phyloP scores from a whole-genome alignment of 1,140 invertebrate genomes.

The Drosophila tristis region DNA sequence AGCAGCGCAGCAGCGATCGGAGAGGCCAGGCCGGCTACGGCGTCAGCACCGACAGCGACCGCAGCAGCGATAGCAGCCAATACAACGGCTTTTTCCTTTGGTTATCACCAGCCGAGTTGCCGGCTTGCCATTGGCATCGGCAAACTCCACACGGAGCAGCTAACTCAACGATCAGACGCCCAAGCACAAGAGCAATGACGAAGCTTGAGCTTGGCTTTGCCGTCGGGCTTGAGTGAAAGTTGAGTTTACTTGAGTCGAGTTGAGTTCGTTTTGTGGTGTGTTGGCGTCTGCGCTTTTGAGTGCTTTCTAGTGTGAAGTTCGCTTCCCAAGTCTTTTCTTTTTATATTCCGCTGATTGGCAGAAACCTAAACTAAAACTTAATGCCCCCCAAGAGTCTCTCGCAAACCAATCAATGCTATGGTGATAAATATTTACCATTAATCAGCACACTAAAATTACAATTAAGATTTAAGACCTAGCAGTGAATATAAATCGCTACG shows the following conservation, averaged over 20 bases:
- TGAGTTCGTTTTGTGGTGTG: constrained; percentile 31
- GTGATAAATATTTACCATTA: too few relatives aligned
- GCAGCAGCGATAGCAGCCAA: constrained; percentile 15
- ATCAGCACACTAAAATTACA: too few relatives aligned
- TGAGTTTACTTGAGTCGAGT: constrained; percentile 33
- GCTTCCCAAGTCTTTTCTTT: constrained; percentile 66
- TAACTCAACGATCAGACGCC: constrained; percentile 50
- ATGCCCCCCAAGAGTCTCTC: not conserved
- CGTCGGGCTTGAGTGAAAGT: constrained; percentile 57
- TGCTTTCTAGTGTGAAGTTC: constrained; percentile 34
- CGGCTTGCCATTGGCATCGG: constrained; percentile 26
- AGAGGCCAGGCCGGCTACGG: constrained; percentile 18
- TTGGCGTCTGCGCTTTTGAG: constrained; percentile 21
- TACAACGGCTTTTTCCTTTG: constrained; percentile 32
- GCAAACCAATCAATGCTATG: not conserved
- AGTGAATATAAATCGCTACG: too few relatives aligned
- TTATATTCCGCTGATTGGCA: not conserved
- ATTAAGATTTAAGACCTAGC: too few relatives aligned
- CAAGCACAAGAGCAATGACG: constrained; percentile 32
- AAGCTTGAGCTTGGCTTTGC: constrained; percentile 37
- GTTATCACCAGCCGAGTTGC: constrained; percentile 60
- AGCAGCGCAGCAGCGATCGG: constrained; percentile 23
- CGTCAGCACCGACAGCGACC: constrained; percentile 28
- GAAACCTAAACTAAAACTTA: not conserved
- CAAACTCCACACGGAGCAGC: constrained; percentile 20